Evolutionary conservation across 2,888 invertebrate species (phyloP).

Genomic region (Platycnemis pennipes): DNA sequence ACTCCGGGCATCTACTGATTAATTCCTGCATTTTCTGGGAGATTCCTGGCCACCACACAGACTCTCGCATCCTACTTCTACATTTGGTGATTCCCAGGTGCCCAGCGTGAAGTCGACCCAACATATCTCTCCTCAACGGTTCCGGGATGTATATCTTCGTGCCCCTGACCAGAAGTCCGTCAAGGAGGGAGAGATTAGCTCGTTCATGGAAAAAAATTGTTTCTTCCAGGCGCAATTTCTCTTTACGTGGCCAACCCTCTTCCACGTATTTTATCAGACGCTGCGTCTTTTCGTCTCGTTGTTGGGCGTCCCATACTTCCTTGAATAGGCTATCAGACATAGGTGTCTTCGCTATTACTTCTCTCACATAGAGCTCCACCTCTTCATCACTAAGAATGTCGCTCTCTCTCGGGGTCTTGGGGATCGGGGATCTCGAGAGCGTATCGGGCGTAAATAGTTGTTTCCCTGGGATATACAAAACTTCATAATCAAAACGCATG

Average conservation of each 20-base stretch:
- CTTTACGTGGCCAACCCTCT: neutral
- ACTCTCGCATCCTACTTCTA: neutral
- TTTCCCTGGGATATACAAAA: slow-evolving; percentile 60
- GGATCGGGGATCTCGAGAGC: slow-evolving; percentile 72
- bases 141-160: too few relatives aligned
- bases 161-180: too few relatives aligned
- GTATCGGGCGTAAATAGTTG: slow-evolving; percentile 75
- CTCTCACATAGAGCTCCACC: neutral
- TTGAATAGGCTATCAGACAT: neutral
- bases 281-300: neutral
- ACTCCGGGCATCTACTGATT: too few relatives aligned
- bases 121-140: too few relatives aligned
- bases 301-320: neutral
- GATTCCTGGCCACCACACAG: too few relatives aligned
- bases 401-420: neutral
- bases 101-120: too few relatives aligned
- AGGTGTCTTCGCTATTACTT: neutral
- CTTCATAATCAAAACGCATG: neutral
- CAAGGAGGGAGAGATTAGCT: too few relatives aligned
- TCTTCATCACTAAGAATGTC: neutral
- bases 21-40: too few relatives aligned
- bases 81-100: neutral
- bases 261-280: neutral
- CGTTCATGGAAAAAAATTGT: neutral
- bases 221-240: neutral